Evolutionary conservation across 2,113 vertebrate genomes (phyloP), one percentile per base, ranked within the genome.

Genomic region (Microtus ochrogaster): DNA sequence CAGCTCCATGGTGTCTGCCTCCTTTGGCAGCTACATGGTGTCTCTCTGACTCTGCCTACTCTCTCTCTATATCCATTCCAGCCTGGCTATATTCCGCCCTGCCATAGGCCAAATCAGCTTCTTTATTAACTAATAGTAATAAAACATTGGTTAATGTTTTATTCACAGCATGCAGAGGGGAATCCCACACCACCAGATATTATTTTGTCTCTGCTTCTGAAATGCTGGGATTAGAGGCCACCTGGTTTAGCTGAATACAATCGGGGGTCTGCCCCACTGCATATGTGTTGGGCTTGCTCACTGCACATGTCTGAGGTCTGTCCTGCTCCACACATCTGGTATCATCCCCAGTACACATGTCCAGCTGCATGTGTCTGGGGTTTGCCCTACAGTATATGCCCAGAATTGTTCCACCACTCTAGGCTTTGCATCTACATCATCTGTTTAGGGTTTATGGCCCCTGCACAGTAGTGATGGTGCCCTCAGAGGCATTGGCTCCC

Each of bases 181-280:
- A 58, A 58, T 19, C 5, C 55, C 55, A 58, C 17, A 58, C 55
- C 17, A 58, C 17, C 55, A 58, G 14, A 12, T 72, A 11, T 7
- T 44, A 65, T 65, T 14, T 44, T 21, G 41, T 47, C 2, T 47
- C 63, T 85, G n/a, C 22, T 52, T 3, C 74, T 49, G n/a, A 82
- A 82, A 16, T 24, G 8, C 5, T 16, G 5, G 0, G 1, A 1
- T 41, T 21, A 52, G 2, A 13, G 58, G 9, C 26, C 4, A 30
- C 4, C 4, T 30, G 26, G 13, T 3, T 14, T 1, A 8, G 9
- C 21, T 81, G 63, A 22, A 33, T 0, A 66, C 36, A 30, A 30
- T 61, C 16, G 36, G 72, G 52, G 9, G 49, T 21, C 30, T 44
- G 12, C 9, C 2, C 28, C 24, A 4, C 7, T 3, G 0, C 28